Conservation (phyloP, 1,140 invertebrate genomes). For the Pararge aegeria region DNA sequence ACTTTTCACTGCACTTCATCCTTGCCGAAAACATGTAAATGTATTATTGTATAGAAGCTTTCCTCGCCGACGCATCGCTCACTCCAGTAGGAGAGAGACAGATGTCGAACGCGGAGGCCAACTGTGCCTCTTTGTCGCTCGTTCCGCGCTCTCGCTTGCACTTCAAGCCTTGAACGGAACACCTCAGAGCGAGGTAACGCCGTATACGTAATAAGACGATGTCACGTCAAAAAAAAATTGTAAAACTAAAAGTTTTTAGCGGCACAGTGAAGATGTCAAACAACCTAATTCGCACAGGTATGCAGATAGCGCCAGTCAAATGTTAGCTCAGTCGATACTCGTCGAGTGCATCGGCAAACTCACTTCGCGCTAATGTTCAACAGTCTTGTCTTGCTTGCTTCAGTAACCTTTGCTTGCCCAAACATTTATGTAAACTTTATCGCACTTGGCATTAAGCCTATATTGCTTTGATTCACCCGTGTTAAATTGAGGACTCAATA, state of each 20-base stretch:
- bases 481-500: conserved; percentile 23
- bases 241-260: not conserved
- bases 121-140: too few species aligned
- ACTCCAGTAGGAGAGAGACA: too few species aligned
- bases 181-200: too few species aligned
- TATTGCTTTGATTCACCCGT: not conserved
- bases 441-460: conserved; percentile 1
- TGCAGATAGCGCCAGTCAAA: conserved; percentile 8
- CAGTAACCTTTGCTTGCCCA: not conserved
- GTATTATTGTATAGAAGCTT: too few species aligned
- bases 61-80: too few species aligned
- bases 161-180: too few species aligned
- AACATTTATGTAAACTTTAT: not conserved
- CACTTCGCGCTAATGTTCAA: conserved; percentile 3
- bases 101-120: too few species aligned
- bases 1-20: too few species aligned
- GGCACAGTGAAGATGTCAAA: conserved; percentile 2
- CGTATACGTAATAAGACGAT: too few species aligned
- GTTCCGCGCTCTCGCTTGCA: too few species aligned
- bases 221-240: too few species aligned
- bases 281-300: conserved; percentile 12
- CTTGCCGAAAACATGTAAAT: too few species aligned
- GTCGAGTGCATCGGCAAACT: conserved; percentile 4
- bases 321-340: conserved; percentile 8
- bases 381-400: conserved; percentile 6